Percentiles rank a stretch among this genome's conserved stretches.
These are phyloP conservation scores for Sphaerophoria rueppellii DNA, from an alignment of 2,888 invertebrate species.

Conservation along the genomic window DNA sequence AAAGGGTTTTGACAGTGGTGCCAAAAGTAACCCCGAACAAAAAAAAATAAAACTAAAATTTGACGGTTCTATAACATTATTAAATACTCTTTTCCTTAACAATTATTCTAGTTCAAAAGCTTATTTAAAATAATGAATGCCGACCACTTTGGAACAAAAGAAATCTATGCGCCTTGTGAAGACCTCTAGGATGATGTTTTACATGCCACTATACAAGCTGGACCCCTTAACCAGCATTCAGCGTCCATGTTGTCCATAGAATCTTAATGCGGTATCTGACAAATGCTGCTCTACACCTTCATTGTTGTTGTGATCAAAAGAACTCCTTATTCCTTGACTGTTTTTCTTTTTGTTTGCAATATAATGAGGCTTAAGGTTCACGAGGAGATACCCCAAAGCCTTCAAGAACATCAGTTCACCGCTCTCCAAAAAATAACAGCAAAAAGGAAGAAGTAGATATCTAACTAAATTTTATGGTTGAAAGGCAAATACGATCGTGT, in stretches of 20 bases:
- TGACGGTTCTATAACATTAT: too few species aligned
- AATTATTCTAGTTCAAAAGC: too few species aligned
- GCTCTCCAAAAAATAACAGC: neutral
- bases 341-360: constrained; percentile 22
- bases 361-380: constrained; percentile 60
- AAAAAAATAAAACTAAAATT: too few species aligned
- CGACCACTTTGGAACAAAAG: constrained; percentile 23
- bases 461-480: constrained; percentile 30
- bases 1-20: too few species aligned
- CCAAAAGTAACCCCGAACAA: too few species aligned
- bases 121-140: too few species aligned
- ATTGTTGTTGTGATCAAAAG: constrained; percentile 50
- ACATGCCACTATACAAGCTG: constrained; percentile 67
- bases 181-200: constrained; percentile 69
- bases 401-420: neutral
- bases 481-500: constrained; percentile 61
- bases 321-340: neutral
- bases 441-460: constrained; percentile 11
- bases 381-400: neutral
- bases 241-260: neutral
- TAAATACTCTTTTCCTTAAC: too few species aligned
- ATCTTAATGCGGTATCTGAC: constrained; percentile 46
- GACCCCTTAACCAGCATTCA: constrained; percentile 36
- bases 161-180: constrained; percentile 52
- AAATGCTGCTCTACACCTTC: constrained; percentile 67